Evolutionary conservation across 37 sponge, comb jelly and placozoan genomes (phyloP).

Genomic region (Geodia barretti): DNA sequence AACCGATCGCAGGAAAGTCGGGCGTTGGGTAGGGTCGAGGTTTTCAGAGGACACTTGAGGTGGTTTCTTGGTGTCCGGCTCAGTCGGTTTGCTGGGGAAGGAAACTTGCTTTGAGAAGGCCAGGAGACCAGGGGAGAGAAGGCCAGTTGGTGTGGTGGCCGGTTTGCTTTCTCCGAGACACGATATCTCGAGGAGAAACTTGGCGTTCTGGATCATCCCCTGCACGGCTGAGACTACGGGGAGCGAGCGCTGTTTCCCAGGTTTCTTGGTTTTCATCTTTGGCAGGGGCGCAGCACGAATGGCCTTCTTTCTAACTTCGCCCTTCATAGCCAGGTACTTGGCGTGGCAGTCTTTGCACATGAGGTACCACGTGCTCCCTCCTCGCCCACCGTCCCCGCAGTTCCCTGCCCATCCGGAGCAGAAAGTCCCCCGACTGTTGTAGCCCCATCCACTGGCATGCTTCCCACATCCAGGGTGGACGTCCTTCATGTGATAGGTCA

Average conservation of each 20-base stretch:
- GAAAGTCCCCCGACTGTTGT: constrained; percentile 93
- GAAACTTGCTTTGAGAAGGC: not conserved
- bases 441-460: constrained; percentile 95
- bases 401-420: constrained; percentile 98
- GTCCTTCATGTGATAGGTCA: constrained; percentile 97
- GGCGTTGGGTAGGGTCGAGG: not conserved
- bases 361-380: constrained; percentile 97
- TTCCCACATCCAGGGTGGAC: constrained; percentile 90
- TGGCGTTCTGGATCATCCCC: constrained; percentile 78
- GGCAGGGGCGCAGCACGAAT: constrained; percentile 24
- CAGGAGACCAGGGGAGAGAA: not conserved
- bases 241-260: constrained; percentile 69
- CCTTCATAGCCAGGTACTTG: constrained; percentile 83
- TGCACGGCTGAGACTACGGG: constrained; percentile 52
- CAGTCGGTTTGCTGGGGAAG: not conserved
- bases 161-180: constrained; percentile 19
- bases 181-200: constrained; percentile 84
- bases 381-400: constrained; percentile 97
- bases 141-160: constrained; percentile 13
- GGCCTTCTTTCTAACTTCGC: constrained; percentile 61
- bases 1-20: not conserved
- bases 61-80: not conserved
- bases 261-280: constrained; percentile 60
- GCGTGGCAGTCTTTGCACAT: constrained; percentile 92
- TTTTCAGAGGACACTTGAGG: not conserved